Percentiles rank a stretch among this genome's conserved stretches.
Conservation (phyloP, 2,113 vertebrate genomes). For the Malurus elegans region DNA sequence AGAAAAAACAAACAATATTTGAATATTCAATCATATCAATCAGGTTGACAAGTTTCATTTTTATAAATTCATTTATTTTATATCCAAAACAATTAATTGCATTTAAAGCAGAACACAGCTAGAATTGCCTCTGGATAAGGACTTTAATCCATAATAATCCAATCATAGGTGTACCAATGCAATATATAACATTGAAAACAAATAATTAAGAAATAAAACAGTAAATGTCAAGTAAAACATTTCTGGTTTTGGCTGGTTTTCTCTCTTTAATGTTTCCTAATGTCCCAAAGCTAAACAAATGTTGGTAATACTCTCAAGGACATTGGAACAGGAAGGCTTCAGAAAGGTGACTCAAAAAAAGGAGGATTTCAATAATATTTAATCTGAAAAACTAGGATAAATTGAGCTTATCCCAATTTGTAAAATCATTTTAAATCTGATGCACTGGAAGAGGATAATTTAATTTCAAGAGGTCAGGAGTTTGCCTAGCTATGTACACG, state of each 20-base stretch:
- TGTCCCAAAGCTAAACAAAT: not conserved
- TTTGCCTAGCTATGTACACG: not conserved
- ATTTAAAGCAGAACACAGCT: not conserved
- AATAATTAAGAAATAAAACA: not conserved
- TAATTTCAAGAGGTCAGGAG: conserved; percentile 32
- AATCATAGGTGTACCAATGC: not conserved
- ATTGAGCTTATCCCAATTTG: conserved; percentile 66
- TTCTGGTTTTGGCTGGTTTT: not conserved
- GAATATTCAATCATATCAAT: not conserved
- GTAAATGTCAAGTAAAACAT: not conserved
- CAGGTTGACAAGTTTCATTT: not conserved
- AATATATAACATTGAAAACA: not conserved
- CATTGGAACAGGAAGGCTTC: not conserved
- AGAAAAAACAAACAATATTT: not conserved
- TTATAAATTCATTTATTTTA: not conserved
- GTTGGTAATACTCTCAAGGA: conserved; percentile 31
- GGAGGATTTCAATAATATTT: conserved; percentile 47
- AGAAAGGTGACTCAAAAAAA: conserved; percentile 43
- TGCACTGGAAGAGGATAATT: conserved; percentile 43
- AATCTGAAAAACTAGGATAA: conserved; percentile 68
- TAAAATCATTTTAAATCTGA: conserved; percentile 55
- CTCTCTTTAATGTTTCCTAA: not conserved
- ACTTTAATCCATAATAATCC: not conserved
- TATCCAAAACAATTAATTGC: not conserved
- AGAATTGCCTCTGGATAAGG: not conserved